Conservation (phyloP, 1,140 invertebrate genomes). For the Hyles euphorbiae region DNA sequence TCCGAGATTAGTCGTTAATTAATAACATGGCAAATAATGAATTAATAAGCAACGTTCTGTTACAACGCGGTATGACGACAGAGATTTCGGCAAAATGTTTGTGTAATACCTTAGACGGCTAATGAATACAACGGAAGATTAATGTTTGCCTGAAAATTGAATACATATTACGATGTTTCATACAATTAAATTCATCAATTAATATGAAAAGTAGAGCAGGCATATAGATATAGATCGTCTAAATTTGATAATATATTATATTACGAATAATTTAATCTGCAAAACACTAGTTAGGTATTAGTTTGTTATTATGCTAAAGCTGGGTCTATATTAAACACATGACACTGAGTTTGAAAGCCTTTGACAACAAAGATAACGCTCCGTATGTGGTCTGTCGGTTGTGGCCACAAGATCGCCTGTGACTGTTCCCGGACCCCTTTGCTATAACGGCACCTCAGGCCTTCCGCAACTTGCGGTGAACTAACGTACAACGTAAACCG, state of each 20-base stretch:
- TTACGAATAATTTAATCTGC: too few relatives aligned
- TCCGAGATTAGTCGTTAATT: not conserved
- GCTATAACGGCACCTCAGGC: conserved; percentile 1
- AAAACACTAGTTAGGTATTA: too few relatives aligned
- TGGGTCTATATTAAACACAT: too few relatives aligned
- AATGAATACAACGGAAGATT: not conserved
- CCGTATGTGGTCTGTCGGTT: not conserved
- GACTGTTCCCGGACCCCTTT: conserved; percentile 2
- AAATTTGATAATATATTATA: too few relatives aligned
- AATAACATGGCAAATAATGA: not conserved
- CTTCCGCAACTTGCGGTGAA: conserved; percentile 5
- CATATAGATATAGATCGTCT: too few relatives aligned
- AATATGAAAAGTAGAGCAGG: too few relatives aligned
- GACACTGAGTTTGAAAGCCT: not conserved
- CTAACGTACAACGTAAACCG: not conserved
- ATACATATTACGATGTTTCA: too few relatives aligned
- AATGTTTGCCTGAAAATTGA: too few relatives aligned
- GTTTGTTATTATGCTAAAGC: too few relatives aligned
- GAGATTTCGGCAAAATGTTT: conserved; percentile 1
- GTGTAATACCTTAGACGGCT: not conserved
- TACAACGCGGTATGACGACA: not conserved
- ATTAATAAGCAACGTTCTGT: not conserved
- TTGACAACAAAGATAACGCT: conserved; percentile 5
- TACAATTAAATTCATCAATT: too few relatives aligned
- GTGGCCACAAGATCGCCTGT: conserved; percentile 5